Evolutionary conservation across 2,888 invertebrate genomes (phyloP), one percentile per base, ranked within the genome.

Genomic region (Drosophila imparisetae): DNA sequence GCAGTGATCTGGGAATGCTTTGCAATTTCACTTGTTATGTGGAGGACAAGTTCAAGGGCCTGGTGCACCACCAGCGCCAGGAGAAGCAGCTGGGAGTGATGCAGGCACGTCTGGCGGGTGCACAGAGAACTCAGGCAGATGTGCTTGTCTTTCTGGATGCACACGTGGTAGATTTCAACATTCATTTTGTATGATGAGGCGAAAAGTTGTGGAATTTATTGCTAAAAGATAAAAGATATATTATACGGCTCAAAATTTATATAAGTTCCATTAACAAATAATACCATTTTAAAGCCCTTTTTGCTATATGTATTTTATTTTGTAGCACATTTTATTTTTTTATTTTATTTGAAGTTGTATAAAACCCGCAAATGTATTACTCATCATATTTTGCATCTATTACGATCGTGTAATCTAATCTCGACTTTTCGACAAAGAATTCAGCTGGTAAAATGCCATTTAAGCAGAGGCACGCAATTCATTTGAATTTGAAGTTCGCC

Each of bases 111-210:
- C 34, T 90, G 6, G 40, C 34, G 0, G 91, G 90, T 0, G 91
- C 91, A 0, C 64, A 59, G 1, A 29, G 29, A 2, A 97, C 98
- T 5, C 94, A 93, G 2, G 97, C 95, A 0, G 96, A 97, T 78
- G 96, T 97, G 4, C 93, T 98, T 2, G 94, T 98, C 27, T 98
- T 98, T 93, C 94, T 98, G n/a, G 98, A 98, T 93, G 97, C 98
- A 0, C 98, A 98, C 90, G 96, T 96, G 0, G 98, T 81, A 74
- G 85, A 81, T 81, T 85, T 77, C 29, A 63, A 55, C 81, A 81
- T 86, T 90, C 80, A 89, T 89, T 90, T 77, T 78, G 76, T 83
- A 89, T 91, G 91, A 91, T 90, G 91, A 91, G 91, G 91, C 91
- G 91, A 89, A 92, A 92, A 91, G 91, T 91, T 91, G 90, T 84